Conservation (phyloP, 2,113 vertebrate genomes). For the Tragelaphus strepsiceros region DNA sequence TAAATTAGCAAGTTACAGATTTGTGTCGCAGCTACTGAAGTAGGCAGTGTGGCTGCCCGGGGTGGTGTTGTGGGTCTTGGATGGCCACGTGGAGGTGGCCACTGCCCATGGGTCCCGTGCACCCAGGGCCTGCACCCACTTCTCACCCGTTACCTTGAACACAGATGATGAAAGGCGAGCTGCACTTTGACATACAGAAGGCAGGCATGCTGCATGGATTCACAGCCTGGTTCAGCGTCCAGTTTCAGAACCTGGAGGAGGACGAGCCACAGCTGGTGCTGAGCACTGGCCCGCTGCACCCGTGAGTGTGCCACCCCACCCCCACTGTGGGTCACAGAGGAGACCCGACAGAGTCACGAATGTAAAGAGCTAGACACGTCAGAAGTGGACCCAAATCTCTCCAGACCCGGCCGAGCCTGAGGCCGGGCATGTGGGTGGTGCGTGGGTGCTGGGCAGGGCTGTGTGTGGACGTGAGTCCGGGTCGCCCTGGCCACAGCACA, state of each 20-base stretch:
- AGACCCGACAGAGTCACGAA: not conserved
- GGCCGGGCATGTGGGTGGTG: fast-evolving
- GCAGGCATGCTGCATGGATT: slow-evolving; percentile 81
- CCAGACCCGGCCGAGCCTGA: not conserved
- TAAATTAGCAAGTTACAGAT: not conserved
- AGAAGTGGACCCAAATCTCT: not conserved
- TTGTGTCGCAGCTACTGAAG: not conserved
- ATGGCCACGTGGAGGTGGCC: not conserved
- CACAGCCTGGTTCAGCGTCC: slow-evolving; percentile 83
- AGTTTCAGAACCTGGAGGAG: slow-evolving; percentile 77
- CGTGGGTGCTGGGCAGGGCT: not conserved
- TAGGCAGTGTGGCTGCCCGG: fast-evolving
- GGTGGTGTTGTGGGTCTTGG: not conserved
- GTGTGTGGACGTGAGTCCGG: not conserved
- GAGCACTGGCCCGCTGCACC: slow-evolving; percentile 80
- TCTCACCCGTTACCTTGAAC: not conserved
- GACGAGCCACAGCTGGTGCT: slow-evolving; percentile 74
- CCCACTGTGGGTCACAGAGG: not conserved
- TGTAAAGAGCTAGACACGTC: not conserved
- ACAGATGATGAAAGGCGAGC: slow-evolving; percentile 79
- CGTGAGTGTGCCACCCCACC: slow-evolving; percentile 61
- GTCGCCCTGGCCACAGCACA: not conserved
- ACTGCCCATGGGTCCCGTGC: not conserved
- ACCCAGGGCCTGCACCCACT: not conserved
- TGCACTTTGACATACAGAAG: slow-evolving; percentile 78